Evolutionary conservation across 2,888 invertebrate genomes (phyloP).

Genomic region (Parnassius mnemosyne): DNA sequence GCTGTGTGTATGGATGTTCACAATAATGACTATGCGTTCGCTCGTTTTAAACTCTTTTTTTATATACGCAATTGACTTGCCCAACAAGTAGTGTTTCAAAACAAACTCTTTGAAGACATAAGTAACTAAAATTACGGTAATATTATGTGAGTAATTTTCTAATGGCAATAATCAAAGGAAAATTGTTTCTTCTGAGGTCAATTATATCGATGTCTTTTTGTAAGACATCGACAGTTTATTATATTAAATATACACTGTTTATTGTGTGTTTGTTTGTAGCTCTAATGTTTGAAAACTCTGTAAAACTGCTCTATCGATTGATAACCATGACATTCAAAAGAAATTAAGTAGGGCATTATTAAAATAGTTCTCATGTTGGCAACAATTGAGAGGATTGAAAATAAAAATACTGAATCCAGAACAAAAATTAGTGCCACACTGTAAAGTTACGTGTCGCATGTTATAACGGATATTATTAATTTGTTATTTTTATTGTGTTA

Average conservation of each 20-base stretch:
- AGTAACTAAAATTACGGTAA: too few relatives aligned
- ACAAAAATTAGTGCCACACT: too few relatives aligned
- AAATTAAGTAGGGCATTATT: too few relatives aligned
- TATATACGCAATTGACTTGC: constrained; percentile 10
- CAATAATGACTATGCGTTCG: neutral
- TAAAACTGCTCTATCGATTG: neutral
- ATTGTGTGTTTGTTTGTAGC: constrained; percentile 6
- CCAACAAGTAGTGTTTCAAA: neutral
- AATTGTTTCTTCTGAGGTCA: constrained; percentile 46
- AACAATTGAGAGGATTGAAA: too few relatives aligned
- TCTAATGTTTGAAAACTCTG: neutral
- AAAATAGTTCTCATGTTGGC: too few relatives aligned
- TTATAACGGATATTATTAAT: too few relatives aligned
- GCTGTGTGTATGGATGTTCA: constrained; percentile 5
- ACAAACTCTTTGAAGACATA: neutral
- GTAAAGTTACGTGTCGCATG: too few relatives aligned
- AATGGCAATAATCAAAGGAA: constrained; percentile 43
- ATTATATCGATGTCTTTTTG: constrained; percentile 41
- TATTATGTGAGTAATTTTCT: constrained; percentile 28
- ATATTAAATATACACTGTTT: constrained; percentile 14
- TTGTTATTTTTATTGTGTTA: too few relatives aligned
- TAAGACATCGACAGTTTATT: constrained; percentile 33
- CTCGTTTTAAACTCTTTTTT: constrained; percentile 4
- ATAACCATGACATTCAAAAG: constrained; percentile 8
- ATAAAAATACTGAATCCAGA: too few relatives aligned